Conservation (phyloP, 2,113 vertebrate genomes). For the Ameiurus melas region DNA sequence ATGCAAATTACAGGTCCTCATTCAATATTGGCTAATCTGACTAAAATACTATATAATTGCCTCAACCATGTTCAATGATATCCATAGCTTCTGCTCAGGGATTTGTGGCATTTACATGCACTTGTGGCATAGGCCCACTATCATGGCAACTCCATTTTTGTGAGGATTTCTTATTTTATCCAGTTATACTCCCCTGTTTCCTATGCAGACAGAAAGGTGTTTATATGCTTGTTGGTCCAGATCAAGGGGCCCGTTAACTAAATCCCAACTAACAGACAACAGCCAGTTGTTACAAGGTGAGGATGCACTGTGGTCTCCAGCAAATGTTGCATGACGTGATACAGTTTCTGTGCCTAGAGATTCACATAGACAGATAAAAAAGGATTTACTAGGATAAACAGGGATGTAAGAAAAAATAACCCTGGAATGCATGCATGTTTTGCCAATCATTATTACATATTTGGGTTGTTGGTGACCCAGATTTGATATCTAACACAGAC, state of each 20-base stretch:
- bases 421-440: no score
- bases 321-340: constrained; percentile 4
- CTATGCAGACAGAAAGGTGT: neutral
- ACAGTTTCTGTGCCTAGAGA: neutral
- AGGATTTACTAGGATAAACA: neutral
- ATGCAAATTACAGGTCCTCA: no score
- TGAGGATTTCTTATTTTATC: neutral
- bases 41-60: no score
- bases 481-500: no score
- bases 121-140: neutral
- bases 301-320: neutral
- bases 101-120: neutral
- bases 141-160: neutral
- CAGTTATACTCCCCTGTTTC: neutral
- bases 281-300: neutral
- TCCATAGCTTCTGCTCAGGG: neutral
- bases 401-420: neutral
- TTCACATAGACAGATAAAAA: neutral
- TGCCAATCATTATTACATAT: no score
- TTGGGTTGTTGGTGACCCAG: no score
- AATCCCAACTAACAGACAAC: neutral
- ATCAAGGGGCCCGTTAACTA: neutral
- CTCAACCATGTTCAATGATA: neutral
- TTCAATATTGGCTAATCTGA: no score
- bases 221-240: neutral